Percentiles rank a stretch among this genome's conserved stretches.
Evolutionary conservation across 1,140 invertebrate species (phyloP).

Genomic region (Phocides pigmalion): DNA sequence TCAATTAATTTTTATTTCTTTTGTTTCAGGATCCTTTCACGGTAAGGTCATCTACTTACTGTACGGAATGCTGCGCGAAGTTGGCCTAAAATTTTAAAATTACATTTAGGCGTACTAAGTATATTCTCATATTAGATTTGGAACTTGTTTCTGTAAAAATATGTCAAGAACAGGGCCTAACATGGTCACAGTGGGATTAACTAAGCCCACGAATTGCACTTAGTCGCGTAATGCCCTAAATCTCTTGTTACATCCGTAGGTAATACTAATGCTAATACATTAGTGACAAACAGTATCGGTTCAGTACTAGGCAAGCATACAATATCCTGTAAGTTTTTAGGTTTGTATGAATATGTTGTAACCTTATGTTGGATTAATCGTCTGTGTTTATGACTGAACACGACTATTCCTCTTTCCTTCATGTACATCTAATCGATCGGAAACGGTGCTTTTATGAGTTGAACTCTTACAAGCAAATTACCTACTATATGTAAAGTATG

Average conservation of each 20-base stretch:
- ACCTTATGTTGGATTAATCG: too few relatives aligned
- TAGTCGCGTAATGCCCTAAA: background rate
- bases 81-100: too few relatives aligned
- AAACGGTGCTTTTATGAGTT: too few relatives aligned
- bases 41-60: constrained; percentile 53
- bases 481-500: too few relatives aligned
- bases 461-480: too few relatives aligned
- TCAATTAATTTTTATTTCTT: constrained; percentile 39
- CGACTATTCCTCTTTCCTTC: too few relatives aligned
- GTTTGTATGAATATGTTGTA: too few relatives aligned
- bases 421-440: too few relatives aligned
- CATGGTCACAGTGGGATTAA: background rate
- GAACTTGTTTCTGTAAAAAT: constrained; percentile 3
- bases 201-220: background rate
- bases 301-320: background rate
- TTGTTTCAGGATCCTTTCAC: constrained; percentile 80
- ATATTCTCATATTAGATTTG: background rate
- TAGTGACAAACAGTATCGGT: background rate
- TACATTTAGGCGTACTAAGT: too few relatives aligned
- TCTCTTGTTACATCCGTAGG: background rate
- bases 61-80: too few relatives aligned
- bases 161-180: background rate
- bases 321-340: too few relatives aligned
- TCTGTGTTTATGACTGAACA: too few relatives aligned
- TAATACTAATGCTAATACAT: constrained; percentile 1